These are phyloP conservation scores for Spatulosminthurus flaviceps DNA, from an alignment of 2,888 invertebrate species.

Conservation along the genomic window DNA sequence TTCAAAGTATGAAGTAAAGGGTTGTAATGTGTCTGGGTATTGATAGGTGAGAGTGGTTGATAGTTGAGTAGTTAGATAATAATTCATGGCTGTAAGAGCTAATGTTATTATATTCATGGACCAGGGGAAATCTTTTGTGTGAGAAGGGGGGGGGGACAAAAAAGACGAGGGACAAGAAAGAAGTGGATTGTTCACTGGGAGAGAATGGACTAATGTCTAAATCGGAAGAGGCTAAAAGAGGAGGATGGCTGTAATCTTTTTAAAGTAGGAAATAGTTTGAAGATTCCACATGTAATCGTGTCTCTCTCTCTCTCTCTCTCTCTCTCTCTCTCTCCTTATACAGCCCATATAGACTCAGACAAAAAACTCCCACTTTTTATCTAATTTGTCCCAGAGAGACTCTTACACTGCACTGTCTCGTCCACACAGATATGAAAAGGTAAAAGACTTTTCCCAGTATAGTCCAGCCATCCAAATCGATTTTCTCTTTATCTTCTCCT, in stretches of 20 bases:
- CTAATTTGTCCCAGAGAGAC: constrained; percentile 10
- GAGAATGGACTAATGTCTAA: not conserved
- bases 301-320: not conserved
- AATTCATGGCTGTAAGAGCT: no score
- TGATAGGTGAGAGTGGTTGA: no score
- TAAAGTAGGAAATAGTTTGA: constrained; percentile 20
- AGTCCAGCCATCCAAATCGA: constrained; percentile 42
- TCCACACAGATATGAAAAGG: not conserved
- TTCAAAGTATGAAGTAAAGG: no score
- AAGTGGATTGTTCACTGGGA: not conserved
- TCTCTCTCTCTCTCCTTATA: not conserved
- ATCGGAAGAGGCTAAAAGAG: not conserved
- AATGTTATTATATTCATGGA: no score
- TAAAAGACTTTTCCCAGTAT: not conserved
- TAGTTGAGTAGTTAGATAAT: no score
- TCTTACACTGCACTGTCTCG: not conserved
- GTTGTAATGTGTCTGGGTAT: no score
- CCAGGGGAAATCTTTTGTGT: no score
- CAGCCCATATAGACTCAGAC: no score
- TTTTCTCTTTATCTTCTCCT: constrained; percentile 25
- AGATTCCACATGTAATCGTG: constrained; percentile 16
- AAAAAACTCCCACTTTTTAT: constrained; percentile 1
- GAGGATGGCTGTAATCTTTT: not conserved
- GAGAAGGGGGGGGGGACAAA: no score
- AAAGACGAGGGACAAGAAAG: no score